Percentiles rank a stretch among this genome's conserved stretches.
Conservation (phyloP, 1,140 invertebrate species). For the Sitophilus oryzae region DNA sequence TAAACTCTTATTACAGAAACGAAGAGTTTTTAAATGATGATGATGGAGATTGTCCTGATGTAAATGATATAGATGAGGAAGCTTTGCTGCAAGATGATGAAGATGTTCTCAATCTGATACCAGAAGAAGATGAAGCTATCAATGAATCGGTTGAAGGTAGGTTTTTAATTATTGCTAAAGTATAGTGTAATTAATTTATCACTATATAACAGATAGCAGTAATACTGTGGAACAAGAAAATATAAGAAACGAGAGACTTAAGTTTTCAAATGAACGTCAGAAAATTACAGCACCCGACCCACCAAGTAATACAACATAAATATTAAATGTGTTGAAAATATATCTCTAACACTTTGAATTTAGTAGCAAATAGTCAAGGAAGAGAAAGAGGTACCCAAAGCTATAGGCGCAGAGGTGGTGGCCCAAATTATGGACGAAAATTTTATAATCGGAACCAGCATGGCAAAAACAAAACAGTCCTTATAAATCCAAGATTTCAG, state of each 20-base stretch:
- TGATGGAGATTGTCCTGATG: constrained; percentile 23
- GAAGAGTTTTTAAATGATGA: constrained; percentile 29
- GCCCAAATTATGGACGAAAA: constrained; percentile 5
- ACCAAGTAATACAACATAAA: too few relatives aligned
- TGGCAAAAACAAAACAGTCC: constrained; percentile 24
- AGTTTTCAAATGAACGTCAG: neutral
- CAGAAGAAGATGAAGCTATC: constrained; percentile 16
- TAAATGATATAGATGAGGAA: constrained; percentile 27
- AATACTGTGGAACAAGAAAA: too few relatives aligned
- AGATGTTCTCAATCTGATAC: constrained; percentile 16
- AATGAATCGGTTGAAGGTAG: constrained; percentile 17
- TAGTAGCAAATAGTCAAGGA: neutral
- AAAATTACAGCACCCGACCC: too few relatives aligned
- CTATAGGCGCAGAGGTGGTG: too few relatives aligned
- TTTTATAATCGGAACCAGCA: neutral
- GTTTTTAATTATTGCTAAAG: neutral
- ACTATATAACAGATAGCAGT: neutral
- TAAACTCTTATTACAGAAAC: constrained; percentile 8
- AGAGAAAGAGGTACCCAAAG: constrained; percentile 7
- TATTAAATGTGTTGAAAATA: too few relatives aligned
- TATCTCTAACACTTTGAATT: too few relatives aligned
- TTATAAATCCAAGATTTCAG: constrained; percentile 27
- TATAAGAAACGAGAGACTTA: neutral
- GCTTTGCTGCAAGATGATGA: constrained; percentile 29
- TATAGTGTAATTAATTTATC: neutral